Conservation (phyloP, 2,797 vertebrate species). For the Aeoliscus strigatus region DNA sequence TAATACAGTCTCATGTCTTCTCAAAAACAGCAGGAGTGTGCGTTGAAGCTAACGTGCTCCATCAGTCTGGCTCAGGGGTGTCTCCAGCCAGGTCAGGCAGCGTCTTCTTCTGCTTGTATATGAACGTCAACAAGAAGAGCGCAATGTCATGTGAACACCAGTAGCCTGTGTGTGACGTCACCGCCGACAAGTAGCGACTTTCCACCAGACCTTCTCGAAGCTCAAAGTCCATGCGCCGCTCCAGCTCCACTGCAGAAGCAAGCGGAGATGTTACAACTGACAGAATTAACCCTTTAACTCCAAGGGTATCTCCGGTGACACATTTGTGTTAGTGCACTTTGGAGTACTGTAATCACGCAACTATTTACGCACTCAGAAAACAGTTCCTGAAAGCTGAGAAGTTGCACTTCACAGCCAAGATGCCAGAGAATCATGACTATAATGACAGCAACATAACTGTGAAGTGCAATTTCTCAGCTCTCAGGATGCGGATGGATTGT, state of each 20-base stretch:
- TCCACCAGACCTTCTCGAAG: conserved; percentile 95
- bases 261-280: conserved; percentile 1
- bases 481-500: too few relatives aligned
- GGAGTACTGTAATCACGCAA: too few relatives aligned
- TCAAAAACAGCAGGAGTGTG: conserved; percentile 13
- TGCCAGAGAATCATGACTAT: too few relatives aligned
- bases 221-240: conserved; percentile 94
- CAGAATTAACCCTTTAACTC: not conserved
- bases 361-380: too few relatives aligned
- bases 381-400: too few relatives aligned
- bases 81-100: conserved; percentile 47
- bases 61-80: conserved; percentile 63
- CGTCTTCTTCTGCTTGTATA: conserved; percentile 81
- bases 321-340: too few relatives aligned
- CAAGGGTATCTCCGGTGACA: too few relatives aligned
- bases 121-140: conserved; percentile 93
- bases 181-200: conserved; percentile 96
- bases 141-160: conserved; percentile 97
- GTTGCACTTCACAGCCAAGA: too few relatives aligned
- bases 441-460: too few relatives aligned
- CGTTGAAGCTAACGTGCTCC: conserved; percentile 8
- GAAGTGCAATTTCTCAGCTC: too few relatives aligned
- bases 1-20: conserved; percentile 18
- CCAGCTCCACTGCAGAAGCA: conserved; percentile 85
- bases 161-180: conserved; percentile 96